Percentiles rank a stretch among this genome's conserved stretches.
Evolutionary conservation across 2,113 vertebrate genomes (phyloP).

Genomic region (Thalassarche chlororhynchos): DNA sequence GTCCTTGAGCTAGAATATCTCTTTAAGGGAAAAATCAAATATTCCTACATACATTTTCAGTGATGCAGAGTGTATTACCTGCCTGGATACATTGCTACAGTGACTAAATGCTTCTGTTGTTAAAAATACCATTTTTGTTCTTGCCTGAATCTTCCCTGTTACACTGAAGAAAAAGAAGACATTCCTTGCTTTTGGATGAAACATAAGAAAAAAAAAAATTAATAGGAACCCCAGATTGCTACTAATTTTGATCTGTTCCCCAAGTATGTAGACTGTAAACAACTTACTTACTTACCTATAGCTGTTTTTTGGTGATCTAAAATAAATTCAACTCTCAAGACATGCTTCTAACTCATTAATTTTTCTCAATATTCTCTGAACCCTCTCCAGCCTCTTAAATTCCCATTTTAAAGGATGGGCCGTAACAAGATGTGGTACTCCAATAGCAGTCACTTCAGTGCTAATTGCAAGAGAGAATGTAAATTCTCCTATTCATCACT

Average conservation of each 20-base stretch:
- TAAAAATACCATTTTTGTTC: not conserved
- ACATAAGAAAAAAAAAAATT: not conserved
- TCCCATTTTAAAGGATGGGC: not conserved
- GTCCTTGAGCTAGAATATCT: not conserved
- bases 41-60: not conserved
- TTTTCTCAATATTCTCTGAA: not conserved
- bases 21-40: not conserved
- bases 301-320: not conserved
- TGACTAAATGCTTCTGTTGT: not conserved
- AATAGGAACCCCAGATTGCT: not conserved
- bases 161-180: not conserved
- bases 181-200: not conserved
- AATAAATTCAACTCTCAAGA: not conserved
- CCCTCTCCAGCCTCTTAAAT: not conserved
- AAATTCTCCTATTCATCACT: not conserved
- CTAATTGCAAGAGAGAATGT: not conserved
- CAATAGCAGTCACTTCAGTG: not conserved
- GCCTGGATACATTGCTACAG: not conserved
- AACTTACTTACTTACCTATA: not conserved
- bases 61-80: not conserved
- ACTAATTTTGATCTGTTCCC: not conserved
- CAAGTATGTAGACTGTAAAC: not conserved
- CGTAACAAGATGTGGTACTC: not conserved
- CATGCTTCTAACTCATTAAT: not conserved
- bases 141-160: not conserved